Evolutionary conservation across 1,140 invertebrate species (phyloP), one percentile per base, ranked within the genome.

Genomic region (Macrotrachela quadricornifera): DNA sequence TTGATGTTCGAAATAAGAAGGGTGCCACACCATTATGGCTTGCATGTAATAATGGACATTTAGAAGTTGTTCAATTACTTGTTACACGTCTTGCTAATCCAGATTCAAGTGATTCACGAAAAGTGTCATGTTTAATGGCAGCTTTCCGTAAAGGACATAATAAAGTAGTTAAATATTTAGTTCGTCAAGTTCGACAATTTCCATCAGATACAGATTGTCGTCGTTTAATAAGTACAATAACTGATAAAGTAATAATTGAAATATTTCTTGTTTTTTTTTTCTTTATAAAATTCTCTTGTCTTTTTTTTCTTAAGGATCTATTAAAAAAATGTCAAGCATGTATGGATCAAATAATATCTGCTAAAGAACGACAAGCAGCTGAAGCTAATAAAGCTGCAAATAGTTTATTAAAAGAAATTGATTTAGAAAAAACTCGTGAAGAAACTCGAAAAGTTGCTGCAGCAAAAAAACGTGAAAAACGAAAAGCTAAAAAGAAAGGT

Each of bases 1-100:
- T 96, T 8, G 88, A 95, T 71, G 86, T 94, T 0, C 92, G 94
- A 61, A 99, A 97, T 70, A 99, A 97, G 66, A 99, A 99, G 73
- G 92, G 92, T 48, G 95, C 95, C 69, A 94, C 91, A 39, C 87
- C 92, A 0, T 71, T 99, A 0, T 99, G 92, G 92, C 69, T 97
- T 46, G 87, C 92, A 6, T 90, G 87, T 3, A 92, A 95, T 71
- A 87, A 72, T 55, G 94, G 94, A 14, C 91, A 97, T 69, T 72
- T 95, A 21, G 85, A 85, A 64, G 91, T 96, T 13, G 87, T 94
- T 0, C 86, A 96, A 65, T 74, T 90, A 57, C 71, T 99, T 1
- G 84, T 85, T 61, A 79, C 80, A 56, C 78, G 84, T 55, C 76
- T 77, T 51, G 92, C 92, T 6, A 87, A 97, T 70, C 87, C 95